Base-by-base conservation (phyloP, 2,113 vertebrate genomes). In the Speoplatyrhinus poulsoni region DNA sequence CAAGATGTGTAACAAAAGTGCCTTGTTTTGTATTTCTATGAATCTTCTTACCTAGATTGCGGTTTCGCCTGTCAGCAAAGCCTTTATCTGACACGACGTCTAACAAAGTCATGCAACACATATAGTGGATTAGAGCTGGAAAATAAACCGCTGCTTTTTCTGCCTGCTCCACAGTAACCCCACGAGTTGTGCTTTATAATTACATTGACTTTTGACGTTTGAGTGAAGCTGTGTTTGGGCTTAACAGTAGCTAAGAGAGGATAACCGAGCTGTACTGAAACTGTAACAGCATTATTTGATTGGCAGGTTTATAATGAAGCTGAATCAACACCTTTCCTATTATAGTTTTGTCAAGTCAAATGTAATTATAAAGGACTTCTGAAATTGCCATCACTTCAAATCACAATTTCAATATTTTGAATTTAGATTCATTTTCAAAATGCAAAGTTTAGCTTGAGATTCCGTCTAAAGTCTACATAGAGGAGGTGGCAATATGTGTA, bases 11-110 rank as follows among this genome's bases (percentile, higher is more conserved):
- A 85, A 87, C 63, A 71, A 69, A 79, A 65, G 73, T 19, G 16
- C 46, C 72, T 78, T 63, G 62, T 17, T 13, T 56, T 69, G 52
- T 69, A 74, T 19, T 59, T 73, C 49, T 46, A 47, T 80, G 68
- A 70, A 85, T 84, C 65, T 53, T 77, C 77, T 84, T 79, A 77
- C 70, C 49, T 57, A 80, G 72, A 84, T 76, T 77, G 66, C 73
- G 69, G 63, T 47, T 19, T 72, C 9, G 19, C 36, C 66, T 80
- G 70, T 74, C 56, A 66, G 87, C 73, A 54, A 49, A 70, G 66
- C 62, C 63, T 85, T 85, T 72, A 85, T 82, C 83, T 36, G 62
- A 62, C 75, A 46, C 19, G 52, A 60, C 54, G 36, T 70, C 54
- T 68, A 56, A 64, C 1, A 49, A 70, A 60, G 65, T 73, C 56